Conservation (phyloP, 2,797 vertebrate species). For the Otolemur crassicaudatus region DNA sequence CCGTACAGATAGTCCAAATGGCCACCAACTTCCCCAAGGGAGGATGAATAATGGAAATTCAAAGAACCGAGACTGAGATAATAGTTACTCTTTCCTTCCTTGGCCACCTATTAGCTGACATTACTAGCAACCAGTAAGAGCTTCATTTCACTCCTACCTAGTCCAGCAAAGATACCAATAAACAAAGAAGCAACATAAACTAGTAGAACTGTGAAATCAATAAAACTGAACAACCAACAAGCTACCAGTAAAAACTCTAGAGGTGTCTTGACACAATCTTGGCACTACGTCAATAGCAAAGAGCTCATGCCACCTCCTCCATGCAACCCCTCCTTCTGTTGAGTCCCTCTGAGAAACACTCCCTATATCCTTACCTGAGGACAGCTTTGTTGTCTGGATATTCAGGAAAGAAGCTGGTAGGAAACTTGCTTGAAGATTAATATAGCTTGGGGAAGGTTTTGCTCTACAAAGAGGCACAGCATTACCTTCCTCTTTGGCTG, state of each 20-base stretch:
- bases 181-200: constrained; percentile 5
- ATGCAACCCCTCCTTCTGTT: neutral
- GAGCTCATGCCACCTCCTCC: neutral
- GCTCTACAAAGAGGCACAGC: constrained; percentile 68
- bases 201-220: neutral
- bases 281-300: neutral
- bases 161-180: neutral
- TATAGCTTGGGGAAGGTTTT: constrained; percentile 77
- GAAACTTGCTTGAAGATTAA: constrained; percentile 74
- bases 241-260: neutral
- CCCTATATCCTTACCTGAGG: constrained; percentile 66
- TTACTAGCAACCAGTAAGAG: neutral
- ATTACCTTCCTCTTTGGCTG: constrained; percentile 68
- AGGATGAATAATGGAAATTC: neutral
- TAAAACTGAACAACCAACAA: neutral
- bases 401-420: constrained; percentile 10
- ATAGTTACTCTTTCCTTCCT: neutral
- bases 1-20: neutral
- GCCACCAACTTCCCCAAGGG: neutral
- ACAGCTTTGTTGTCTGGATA: constrained; percentile 37
- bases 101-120: neutral
- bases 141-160: neutral
- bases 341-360: neutral
- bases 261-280: neutral
- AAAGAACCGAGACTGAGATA: neutral